phyloP scores from a whole-genome alignment of 2,888 invertebrate species.

The Dioctria rufipes region DNA sequence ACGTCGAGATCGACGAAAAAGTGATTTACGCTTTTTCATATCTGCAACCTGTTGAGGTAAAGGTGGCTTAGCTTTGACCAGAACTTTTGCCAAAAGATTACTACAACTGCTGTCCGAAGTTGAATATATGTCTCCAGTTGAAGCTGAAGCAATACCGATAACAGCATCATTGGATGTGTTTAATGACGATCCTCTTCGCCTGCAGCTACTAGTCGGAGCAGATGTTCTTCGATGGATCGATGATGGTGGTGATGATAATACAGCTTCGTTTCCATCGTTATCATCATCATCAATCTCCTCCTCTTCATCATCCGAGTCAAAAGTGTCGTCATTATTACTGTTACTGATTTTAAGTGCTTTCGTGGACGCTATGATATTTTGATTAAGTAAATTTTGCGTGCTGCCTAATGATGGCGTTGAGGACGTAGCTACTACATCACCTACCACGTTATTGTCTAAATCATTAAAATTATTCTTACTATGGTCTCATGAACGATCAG shows the following conservation, averaged over 20 bases:
- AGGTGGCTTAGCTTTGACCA: slow-evolving; percentile 57
- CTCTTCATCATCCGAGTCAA: slow-evolving; percentile 10
- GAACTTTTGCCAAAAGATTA: slow-evolving; percentile 40
- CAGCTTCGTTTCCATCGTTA: neutral
- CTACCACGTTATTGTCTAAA: slow-evolving; percentile 57
- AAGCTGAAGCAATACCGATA: slow-evolving; percentile 47
- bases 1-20: slow-evolving; percentile 54
- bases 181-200: slow-evolving; percentile 46
- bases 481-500: slow-evolving; percentile 59
- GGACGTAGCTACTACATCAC: slow-evolving; percentile 46
- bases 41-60: slow-evolving; percentile 47
- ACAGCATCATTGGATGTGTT: neutral
- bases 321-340: slow-evolving; percentile 9
- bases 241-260: neutral
- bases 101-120: slow-evolving; percentile 41
- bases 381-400: slow-evolving; percentile 57
- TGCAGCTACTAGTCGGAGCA: slow-evolving; percentile 48
- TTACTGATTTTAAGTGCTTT: slow-evolving; percentile 46
- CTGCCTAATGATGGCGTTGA: slow-evolving; percentile 52
- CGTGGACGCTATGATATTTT: slow-evolving; percentile 44
- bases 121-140: slow-evolving; percentile 56
- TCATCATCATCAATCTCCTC: neutral
- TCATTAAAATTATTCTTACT: slow-evolving; percentile 45
- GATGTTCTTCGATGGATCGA: slow-evolving; percentile 38
- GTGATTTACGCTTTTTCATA: slow-evolving; percentile 22